These are phyloP conservation scores for Cheilosia scutellata DNA, from an alignment of 2,888 invertebrate species.

Conservation along the genomic window DNA sequence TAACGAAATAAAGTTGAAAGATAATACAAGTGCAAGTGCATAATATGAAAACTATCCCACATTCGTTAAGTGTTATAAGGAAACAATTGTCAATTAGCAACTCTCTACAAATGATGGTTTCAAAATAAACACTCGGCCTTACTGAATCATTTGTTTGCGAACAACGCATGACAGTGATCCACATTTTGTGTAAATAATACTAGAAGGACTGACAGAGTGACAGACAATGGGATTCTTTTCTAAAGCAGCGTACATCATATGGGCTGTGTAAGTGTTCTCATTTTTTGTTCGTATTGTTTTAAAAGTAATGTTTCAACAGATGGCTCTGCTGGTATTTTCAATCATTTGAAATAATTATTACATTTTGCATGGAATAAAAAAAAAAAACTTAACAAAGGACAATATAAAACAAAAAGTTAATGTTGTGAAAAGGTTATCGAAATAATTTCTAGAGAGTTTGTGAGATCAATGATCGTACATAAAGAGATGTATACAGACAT, in stretches of 20 bases:
- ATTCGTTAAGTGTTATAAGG: slow-evolving; percentile 31
- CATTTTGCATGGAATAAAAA: neutral
- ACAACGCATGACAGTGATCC: slow-evolving; percentile 44
- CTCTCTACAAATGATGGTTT: slow-evolving; percentile 22
- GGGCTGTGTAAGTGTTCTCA: slow-evolving; percentile 90
- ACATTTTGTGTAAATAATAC: slow-evolving; percentile 35
- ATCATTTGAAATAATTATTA: neutral
- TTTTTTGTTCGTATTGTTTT: neutral
- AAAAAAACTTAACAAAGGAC: too few species aligned
- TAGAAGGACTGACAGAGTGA: slow-evolving; percentile 23
- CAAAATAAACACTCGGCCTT: slow-evolving; percentile 32
- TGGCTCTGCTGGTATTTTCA: neutral
- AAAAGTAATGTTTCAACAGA: neutral
- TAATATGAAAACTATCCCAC: slow-evolving; percentile 15
- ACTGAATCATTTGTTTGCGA: slow-evolving; percentile 40
- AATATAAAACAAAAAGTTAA: too few species aligned
- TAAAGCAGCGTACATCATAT: slow-evolving; percentile 91
- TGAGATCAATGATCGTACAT: too few species aligned
- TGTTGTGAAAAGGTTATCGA: too few species aligned
- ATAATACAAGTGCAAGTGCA: slow-evolving; percentile 4
- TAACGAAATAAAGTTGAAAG: neutral
- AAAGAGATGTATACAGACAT: too few species aligned
- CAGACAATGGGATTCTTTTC: slow-evolving; percentile 89
- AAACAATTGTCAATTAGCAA: slow-evolving; percentile 54
- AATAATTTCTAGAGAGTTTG: too few species aligned